Evolutionary conservation across 2,797 vertebrate genomes (phyloP), one percentile per base, ranked within the genome.

Genomic region (Rhinichthys osculus): DNA sequence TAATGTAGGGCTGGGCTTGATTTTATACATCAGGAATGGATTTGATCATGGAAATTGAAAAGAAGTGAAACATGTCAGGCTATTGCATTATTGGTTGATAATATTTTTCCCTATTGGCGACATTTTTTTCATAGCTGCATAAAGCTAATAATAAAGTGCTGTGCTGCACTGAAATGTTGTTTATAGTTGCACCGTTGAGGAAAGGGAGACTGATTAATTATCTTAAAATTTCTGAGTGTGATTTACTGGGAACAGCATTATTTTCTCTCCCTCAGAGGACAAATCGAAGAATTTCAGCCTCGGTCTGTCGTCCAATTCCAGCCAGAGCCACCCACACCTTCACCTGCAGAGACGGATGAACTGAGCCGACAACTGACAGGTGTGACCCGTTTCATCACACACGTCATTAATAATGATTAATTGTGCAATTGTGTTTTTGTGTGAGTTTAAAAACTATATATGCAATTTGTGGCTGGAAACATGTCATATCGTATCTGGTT

Each of bases 301-400:
- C 40, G 11, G 71, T 82, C 78, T 52, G 78, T 62, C 23, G 33
- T 38, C 38, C 70, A 38, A 77, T 17, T 27, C 13, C 30, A 1
- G 70, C 64, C 57, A 35, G 44, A 84, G 9, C 54, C 40, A 21
- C 57, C 38, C 38, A 82, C 81, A 70, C 79, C 84, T 77, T 33
- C 81, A 38, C 19, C 54, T 27, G 33, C 17, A 27, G 79, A 82
- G 80, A 87, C 73, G 30, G 83, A 81, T 67, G 90, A 89, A 76
- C 80, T 88, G 79, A 87, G 76, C 50, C 79, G 23, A 33, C 70
- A 87, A 78, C 78, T 91, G 85, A 91, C 91, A 87, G 89, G 91
- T 91, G 50, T 59, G 76, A 77, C 52, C 40, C 7, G 10, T 86
- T 87, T 76, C 70, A 78, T 83, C 66, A 47, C 38, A 77, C 62